phyloP scores from a whole-genome alignment of 2,797 vertebrate genomes.

The Pitangus sulphuratus region DNA sequence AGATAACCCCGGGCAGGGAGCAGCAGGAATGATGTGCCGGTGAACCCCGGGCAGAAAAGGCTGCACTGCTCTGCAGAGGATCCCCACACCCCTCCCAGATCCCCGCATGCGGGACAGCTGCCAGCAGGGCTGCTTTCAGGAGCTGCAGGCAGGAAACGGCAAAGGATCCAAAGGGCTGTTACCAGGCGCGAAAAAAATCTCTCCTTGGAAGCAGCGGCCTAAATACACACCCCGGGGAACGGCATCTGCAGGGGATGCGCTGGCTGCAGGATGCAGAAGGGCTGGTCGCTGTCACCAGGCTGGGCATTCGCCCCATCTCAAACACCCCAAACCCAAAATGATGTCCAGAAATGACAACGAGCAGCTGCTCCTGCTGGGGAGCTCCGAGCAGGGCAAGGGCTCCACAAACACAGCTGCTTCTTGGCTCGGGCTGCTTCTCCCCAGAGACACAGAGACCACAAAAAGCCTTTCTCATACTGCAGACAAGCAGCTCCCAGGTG shows the following conservation, averaged over 20 bases:
- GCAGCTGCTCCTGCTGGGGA: conserved; percentile 38
- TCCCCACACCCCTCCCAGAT: conserved; percentile 11
- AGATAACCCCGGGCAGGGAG: conserved; percentile 36
- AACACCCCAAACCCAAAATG: neutral
- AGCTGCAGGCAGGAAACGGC: conserved; percentile 29
- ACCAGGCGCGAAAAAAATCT: conserved; percentile 12
- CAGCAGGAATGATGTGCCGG: neutral
- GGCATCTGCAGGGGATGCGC: neutral
- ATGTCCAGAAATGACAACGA: neutral
- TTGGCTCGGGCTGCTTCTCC: neutral
- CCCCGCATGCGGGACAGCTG: conserved; percentile 40
- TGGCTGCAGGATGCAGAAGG: neutral
- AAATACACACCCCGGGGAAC: neutral
- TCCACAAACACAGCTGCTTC: conserved; percentile 61
- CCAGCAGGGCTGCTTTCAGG: conserved; percentile 44
- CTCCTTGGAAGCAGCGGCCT: conserved; percentile 1
- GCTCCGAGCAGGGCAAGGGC: conserved; percentile 26
- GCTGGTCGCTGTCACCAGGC: neutral
- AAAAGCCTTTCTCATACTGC: conserved; percentile 14
- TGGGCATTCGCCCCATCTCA: neutral
- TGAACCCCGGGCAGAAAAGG: neutral
- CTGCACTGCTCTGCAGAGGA: conserved; percentile 26
- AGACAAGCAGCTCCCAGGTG: conserved; percentile 6
- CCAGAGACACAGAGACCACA: neutral
- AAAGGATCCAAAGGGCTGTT: conserved; percentile 56